Evolutionary conservation across 2,113 vertebrate species (phyloP).

Genomic region (Laticauda laticaudata): DNA sequence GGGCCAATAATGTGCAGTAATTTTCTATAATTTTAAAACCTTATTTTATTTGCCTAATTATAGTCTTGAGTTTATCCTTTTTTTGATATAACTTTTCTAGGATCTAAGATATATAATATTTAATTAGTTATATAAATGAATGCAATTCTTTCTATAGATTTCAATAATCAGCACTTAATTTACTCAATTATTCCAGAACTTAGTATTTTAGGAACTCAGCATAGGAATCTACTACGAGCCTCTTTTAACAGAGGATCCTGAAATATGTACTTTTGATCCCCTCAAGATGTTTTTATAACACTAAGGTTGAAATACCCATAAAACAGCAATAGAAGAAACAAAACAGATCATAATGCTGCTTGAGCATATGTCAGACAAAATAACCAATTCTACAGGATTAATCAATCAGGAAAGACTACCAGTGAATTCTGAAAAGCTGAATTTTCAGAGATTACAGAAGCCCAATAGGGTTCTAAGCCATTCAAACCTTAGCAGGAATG

Average conservation of each 20-base stretch:
- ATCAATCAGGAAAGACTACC: background rate
- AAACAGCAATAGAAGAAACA: background rate
- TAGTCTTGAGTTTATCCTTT: background rate
- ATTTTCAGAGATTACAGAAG: background rate
- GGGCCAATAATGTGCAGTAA: slow-evolving; percentile 34
- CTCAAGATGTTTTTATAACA: background rate
- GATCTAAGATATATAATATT: background rate
- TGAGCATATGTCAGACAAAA: background rate
- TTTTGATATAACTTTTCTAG: background rate
- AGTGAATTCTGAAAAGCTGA: background rate
- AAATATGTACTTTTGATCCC: background rate
- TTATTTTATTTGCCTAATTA: background rate
- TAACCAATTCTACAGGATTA: background rate
- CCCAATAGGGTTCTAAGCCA: background rate
- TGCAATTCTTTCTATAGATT: background rate
- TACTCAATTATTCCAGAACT: background rate
- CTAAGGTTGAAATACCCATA: background rate
- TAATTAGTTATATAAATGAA: background rate
- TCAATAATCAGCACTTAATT: background rate
- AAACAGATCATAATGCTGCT: background rate
- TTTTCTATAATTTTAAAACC: background rate
- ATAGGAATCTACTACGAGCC: background rate
- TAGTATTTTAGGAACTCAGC: background rate
- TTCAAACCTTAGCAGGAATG: background rate
- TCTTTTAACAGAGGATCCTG: background rate